Evolutionary conservation across 2,113 vertebrate genomes (phyloP).

Genomic region (Oreochromis aureus): DNA sequence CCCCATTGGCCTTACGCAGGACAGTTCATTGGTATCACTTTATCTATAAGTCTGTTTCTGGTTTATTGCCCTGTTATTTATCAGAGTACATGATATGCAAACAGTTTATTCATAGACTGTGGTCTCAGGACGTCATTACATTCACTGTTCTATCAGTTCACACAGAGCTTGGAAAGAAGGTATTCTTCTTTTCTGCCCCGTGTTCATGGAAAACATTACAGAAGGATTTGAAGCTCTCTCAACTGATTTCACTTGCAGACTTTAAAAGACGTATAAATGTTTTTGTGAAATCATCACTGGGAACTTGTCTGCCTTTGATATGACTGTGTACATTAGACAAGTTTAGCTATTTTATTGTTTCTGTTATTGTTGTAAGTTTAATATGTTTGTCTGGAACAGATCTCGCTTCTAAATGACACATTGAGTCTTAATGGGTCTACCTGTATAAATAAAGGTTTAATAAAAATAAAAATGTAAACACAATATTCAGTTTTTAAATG

Average conservation of each 20-base stretch:
- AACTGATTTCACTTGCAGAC: neutral
- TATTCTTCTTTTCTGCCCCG: neutral
- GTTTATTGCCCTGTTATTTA: neutral
- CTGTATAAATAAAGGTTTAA: neutral
- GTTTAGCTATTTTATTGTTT: neutral
- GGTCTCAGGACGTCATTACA: neutral
- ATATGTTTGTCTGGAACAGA: neutral
- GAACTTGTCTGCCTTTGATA: neutral
- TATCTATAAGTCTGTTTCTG: neutral
- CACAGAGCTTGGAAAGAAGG: neutral
- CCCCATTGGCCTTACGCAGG: neutral
- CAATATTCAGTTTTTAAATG: neutral
- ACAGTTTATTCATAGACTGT: neutral
- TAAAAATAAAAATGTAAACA: neutral
- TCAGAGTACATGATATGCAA: neutral
- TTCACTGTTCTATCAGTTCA: neutral
- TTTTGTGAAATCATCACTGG: neutral
- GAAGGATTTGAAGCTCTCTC: neutral
- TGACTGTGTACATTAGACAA: neutral
- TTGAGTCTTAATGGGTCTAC: neutral
- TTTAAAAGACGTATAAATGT: neutral
- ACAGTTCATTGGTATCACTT: neutral
- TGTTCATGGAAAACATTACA: neutral
- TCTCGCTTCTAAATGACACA: neutral
- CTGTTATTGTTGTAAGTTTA: neutral